These are phyloP conservation scores for Hemichromis elongatus DNA, from an alignment of 2,113 vertebrate genomes.

Conservation along the genomic window DNA sequence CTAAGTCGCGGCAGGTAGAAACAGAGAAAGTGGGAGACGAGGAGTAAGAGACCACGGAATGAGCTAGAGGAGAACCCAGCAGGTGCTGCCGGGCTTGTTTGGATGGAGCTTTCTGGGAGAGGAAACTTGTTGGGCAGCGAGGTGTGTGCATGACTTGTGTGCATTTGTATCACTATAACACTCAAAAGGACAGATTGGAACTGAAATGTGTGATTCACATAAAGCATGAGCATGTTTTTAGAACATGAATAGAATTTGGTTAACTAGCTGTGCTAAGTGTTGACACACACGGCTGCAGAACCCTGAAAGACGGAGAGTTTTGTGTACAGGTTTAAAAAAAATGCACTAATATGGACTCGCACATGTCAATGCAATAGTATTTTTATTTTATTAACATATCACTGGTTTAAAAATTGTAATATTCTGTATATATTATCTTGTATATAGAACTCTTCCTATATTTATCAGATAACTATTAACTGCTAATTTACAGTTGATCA, in stretches of 20 bases:
- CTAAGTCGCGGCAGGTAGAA: slow-evolving; percentile 50
- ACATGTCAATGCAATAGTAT: neutral
- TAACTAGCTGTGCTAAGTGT: neutral
- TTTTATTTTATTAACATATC: neutral
- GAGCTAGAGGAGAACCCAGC: slow-evolving; percentile 24
- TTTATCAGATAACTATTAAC: neutral
- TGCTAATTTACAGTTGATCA: neutral
- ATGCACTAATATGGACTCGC: neutral
- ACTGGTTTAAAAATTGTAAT: neutral
- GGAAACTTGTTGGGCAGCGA: slow-evolving; percentile 9
- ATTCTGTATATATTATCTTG: neutral
- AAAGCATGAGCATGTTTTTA: neutral
- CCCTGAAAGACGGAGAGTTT: neutral
- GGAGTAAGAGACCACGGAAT: slow-evolving; percentile 15
- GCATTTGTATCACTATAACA: neutral
- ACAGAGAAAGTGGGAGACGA: slow-evolving; percentile 43
- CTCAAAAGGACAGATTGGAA: neutral
- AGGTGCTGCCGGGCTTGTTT: slow-evolving; percentile 29
- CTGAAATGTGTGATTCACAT: neutral
- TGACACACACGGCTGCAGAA: neutral
- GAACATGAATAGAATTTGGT: neutral
- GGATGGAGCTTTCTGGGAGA: slow-evolving; percentile 26
- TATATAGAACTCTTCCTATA: neutral
- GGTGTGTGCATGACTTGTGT: neutral
- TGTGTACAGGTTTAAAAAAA: neutral